Base-by-base conservation (phyloP, 2,888 invertebrate species). In the Brachyopa scutellaris region DNA sequence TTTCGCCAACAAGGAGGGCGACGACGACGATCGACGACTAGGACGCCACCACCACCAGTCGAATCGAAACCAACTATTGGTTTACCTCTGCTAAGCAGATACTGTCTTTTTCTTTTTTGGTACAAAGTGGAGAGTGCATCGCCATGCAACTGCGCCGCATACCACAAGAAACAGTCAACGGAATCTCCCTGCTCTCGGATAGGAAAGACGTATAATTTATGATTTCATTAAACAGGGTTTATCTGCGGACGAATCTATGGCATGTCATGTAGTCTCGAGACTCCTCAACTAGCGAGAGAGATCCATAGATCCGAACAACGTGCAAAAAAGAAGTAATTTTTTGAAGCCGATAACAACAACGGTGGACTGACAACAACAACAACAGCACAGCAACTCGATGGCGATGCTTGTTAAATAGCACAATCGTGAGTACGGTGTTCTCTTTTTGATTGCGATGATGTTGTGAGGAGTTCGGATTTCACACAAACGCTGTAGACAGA, bases 151-250 rank as follows among this genome's bases (percentile, higher is more conserved):
- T 61, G 73, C 79, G n/a, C n/a, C n/a, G n/a, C n/a, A 79, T 62
- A 69, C 74, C 74, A 57, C 74, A 49, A 29, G 4, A 26, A 26
- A 6, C 33, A 53, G 47, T 61, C 69, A 76, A 69, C 76, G 79
- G 79, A 73, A 79, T 79, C 79, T 70, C 59, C 47, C 26, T 6
- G 57, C 57, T 29, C 26, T 51, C 51, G 79, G 69, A 80, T 80
- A 76, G 64, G 69, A 69, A 69, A 80, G 77, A 82, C 82, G 82
- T 82, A 86, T 88, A 87, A 88, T 88, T 88, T 88, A 88, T 88
- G 88, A 88, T 89, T 88, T 89, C 89, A 89, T 89, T 89, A 89
- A 88, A 87, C 86, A 87, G 86, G 87, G 86, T 87, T 88, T 89
- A 88, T 88, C 88, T 86, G 85, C 85, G 86, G 87, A 86, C 86